phyloP scores from a whole-genome alignment of 2,113 vertebrate genomes.

The Dolichotis patagonum region DNA sequence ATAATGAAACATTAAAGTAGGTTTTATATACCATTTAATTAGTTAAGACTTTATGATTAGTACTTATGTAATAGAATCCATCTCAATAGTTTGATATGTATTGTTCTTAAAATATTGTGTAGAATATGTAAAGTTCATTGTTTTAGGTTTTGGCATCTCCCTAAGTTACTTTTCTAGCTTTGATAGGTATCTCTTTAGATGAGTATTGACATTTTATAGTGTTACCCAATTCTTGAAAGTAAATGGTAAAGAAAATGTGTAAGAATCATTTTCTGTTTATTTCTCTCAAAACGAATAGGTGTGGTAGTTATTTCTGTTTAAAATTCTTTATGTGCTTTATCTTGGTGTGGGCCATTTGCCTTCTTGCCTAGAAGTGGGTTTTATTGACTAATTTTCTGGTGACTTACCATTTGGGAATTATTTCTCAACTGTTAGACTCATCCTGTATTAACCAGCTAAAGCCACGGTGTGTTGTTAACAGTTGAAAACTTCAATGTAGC shows the following conservation, averaged over 20 bases:
- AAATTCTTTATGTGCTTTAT: background rate
- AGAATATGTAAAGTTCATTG: background rate
- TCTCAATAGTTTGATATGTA: background rate
- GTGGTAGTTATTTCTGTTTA: background rate
- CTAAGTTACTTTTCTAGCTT: conserved; percentile 15
- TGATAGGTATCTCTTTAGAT: background rate
- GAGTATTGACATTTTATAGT: background rate
- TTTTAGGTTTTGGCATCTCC: background rate
- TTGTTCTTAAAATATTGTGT: background rate
- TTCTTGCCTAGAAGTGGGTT: background rate
- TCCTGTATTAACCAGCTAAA: background rate
- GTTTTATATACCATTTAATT: background rate
- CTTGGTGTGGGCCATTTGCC: background rate
- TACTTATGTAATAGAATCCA: background rate
- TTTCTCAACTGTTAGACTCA: background rate
- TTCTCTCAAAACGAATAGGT: background rate
- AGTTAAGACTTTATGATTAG: background rate
- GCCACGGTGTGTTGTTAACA: background rate
- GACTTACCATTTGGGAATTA: background rate
- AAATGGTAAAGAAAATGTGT: background rate
- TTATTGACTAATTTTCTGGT: background rate
- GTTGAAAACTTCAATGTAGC: conserved; percentile 28
- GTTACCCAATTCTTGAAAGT: background rate
- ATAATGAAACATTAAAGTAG: background rate
- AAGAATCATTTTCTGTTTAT: background rate